These are phyloP conservation scores for Emydoidea blandingii DNA, from an alignment of 2,797 vertebrate species.

Conservation along the genomic window DNA sequence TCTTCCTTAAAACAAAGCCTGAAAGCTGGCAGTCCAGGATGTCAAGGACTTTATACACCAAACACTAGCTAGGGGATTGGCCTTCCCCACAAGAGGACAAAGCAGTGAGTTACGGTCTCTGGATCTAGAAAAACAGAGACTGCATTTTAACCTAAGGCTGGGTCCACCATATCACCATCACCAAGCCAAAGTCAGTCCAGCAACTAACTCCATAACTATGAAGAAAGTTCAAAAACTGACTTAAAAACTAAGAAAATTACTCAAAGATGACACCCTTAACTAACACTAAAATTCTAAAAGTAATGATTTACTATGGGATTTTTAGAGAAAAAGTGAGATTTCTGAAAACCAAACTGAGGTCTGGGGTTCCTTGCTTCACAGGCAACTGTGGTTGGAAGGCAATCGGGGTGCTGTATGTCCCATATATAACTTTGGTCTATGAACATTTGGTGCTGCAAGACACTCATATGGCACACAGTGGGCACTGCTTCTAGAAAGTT, in stretches of 20 bases:
- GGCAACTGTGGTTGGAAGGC: not conserved
- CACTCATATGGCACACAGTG: no score
- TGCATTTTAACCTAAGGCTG: not conserved
- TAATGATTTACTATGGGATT: not conserved
- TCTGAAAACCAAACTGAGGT: not conserved
- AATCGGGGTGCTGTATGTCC: not conserved
- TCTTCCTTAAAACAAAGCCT: not conserved
- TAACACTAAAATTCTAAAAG: not conserved
- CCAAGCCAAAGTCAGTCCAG: not conserved
- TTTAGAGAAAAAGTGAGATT: slow-evolving; percentile 5
- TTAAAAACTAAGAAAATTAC: not conserved
- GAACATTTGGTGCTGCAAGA: no score
- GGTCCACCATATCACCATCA: not conserved
- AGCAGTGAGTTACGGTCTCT: not conserved
- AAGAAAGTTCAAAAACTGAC: no score
- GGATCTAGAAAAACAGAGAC: not conserved
- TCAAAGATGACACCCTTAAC: not conserved
- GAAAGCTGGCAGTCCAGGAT: rapidly evolving
- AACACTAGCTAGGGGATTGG: not conserved
- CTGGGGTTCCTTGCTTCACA: not conserved
- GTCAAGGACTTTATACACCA: not conserved
- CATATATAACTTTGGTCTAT: not conserved
- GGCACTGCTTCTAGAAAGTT: no score
- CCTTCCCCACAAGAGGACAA: not conserved
- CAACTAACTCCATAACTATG: not conserved